These are phyloP conservation scores for Leptoteleia sp. DNA, from an alignment of 1,140 invertebrate genomes.

Conservation along the genomic window DNA sequence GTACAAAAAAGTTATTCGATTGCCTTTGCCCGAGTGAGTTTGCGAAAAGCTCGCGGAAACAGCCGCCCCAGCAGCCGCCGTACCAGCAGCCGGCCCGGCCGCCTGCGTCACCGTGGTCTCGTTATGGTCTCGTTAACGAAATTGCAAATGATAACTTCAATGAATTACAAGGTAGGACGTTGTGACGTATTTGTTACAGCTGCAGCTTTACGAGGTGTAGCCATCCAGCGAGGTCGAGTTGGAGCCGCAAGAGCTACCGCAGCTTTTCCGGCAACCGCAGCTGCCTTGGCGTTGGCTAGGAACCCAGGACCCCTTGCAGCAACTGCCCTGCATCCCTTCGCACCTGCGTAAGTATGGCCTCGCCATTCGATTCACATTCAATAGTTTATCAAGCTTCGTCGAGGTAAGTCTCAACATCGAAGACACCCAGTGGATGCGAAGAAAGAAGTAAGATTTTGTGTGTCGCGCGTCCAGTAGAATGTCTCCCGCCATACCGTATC, in stretches of 20 bases:
- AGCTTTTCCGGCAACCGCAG: constrained; percentile 85
- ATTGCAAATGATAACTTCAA: constrained; percentile 31
- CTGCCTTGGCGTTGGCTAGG: constrained; percentile 86
- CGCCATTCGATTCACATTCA: constrained; percentile 15
- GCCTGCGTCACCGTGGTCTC: constrained; percentile 12
- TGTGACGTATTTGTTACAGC: constrained; percentile 78
- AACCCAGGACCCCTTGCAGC: constrained; percentile 87
- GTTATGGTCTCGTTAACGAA: constrained; percentile 14
- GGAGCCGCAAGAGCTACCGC: constrained; percentile 83
- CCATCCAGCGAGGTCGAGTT: constrained; percentile 86
- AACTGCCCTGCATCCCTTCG: constrained; percentile 89
- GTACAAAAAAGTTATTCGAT: not conserved
- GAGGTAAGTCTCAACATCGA: constrained; percentile 24
- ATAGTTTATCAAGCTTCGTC: constrained; percentile 16
- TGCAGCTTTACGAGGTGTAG: constrained; percentile 85
- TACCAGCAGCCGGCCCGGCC: constrained; percentile 30
- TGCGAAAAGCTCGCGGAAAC: constrained; percentile 1
- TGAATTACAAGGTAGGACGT: constrained; percentile 72
- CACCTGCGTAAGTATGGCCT: constrained; percentile 86
- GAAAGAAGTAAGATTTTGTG: too few relatives aligned
- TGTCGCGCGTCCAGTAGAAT: too few relatives aligned
- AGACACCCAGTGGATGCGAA: too few relatives aligned
- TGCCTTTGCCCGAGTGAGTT: not conserved
- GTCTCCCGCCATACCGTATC: too few relatives aligned
- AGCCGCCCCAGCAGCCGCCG: not conserved